Base-by-base conservation (phyloP, 2,113 vertebrate species). In the Siphamia tubifer region DNA sequence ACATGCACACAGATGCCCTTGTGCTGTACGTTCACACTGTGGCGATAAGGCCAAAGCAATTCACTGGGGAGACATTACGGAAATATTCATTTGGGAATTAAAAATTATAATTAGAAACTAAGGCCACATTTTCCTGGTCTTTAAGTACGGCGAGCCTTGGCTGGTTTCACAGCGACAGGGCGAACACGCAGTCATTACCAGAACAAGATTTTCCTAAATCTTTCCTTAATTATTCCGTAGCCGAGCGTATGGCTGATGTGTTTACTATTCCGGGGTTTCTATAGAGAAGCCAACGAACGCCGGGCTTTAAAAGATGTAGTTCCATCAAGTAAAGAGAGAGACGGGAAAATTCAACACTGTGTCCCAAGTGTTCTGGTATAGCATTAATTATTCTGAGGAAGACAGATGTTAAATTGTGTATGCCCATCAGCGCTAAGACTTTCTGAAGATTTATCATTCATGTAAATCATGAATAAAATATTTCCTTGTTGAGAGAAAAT, bases 401-500 rank as follows among this genome's bases (percentile, higher is more conserved):
- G 90, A 91, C 91, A 92, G 89, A 90, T 92, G 90, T 86, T 89
- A 88, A 91, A 91, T 90, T 90, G 90, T 91, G 90, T 90, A 92
- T 91, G 91, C 90, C 91, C 90, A 91, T 90, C 89, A 92, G 90
- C 89, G 56, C 75, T 75, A 86, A 89, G 86, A 88, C 86, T 91
- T 93, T 92, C 87, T 86, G 74, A 85, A 92, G 91, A 90, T 91
- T 91, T 91, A 91, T 91, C 89, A 90, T 90, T 91, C 81, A 90
- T 93, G 90, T 91, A 90, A 88, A 92, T 90, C 89, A 92, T 92
- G 89, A 93, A 93, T 93, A 91, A 92, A 91, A 91, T 91, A 92
- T 90, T 87, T 91, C 81, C 85, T 87, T 91, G 90, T 90, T 85
- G 83, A 77, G 85, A 90, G 85, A 91, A 92, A 91, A 90, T 82